Conservation (phyloP, 1,140 invertebrate genomes). For the Magallana gigas region DNA sequence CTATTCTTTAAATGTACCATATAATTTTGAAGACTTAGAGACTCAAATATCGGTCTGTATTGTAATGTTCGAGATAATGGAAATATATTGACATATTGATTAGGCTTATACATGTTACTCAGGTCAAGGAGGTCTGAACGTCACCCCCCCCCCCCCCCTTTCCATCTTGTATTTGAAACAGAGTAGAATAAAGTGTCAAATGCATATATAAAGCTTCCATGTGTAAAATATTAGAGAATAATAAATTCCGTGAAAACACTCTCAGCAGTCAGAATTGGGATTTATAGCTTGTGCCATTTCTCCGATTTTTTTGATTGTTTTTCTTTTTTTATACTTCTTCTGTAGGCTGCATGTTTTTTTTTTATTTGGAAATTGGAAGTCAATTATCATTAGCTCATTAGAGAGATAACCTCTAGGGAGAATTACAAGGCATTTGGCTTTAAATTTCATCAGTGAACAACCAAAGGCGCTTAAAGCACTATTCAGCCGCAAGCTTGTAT, state of each 20-base stretch:
- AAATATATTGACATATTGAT: neutral
- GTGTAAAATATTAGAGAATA: neutral
- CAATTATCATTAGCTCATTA: slow-evolving; percentile 38
- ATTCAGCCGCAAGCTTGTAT: neutral
- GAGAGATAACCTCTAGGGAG: slow-evolving; percentile 29
- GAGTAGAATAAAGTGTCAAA: too few relatives aligned
- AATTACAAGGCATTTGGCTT: slow-evolving; percentile 35
- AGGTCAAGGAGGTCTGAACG: neutral
- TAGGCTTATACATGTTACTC: neutral
- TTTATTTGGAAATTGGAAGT: slow-evolving; percentile 6
- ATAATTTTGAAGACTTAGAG: too few relatives aligned
- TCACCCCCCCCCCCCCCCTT: too few relatives aligned
- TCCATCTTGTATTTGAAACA: too few relatives aligned
- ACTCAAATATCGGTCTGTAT: too few relatives aligned
- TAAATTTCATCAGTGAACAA: slow-evolving; percentile 34
- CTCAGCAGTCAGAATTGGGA: neutral
- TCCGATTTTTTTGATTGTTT: neutral
- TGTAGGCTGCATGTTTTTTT: neutral
- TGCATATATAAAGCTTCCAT: neutral
- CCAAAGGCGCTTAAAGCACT: neutral
- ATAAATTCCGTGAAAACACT: neutral
- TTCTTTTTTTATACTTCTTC: neutral
- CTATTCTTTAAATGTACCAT: too few relatives aligned
- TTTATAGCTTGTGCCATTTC: neutral
- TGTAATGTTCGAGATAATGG: too few relatives aligned